Conservation (phyloP, 2,797 vertebrate genomes). For the Enteromius unitaeniatus region DNA sequence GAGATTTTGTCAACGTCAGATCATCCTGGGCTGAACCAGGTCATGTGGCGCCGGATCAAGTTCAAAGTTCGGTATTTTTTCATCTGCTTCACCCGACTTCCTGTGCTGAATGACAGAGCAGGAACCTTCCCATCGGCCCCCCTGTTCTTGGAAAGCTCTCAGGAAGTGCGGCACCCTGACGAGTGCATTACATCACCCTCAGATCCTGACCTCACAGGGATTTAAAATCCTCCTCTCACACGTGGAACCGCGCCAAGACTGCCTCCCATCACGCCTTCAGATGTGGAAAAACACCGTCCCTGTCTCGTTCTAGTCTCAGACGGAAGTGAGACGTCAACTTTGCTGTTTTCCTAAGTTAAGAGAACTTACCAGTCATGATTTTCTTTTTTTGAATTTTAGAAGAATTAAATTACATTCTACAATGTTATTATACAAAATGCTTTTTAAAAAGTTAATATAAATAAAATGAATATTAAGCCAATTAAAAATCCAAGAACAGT, state of each 20-base stretch:
- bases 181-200: conserved; percentile 74
- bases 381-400: too few species aligned
- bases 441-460: not conserved
- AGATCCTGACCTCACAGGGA: conserved; percentile 71
- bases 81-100: conserved; percentile 45
- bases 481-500: not conserved
- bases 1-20: not conserved
- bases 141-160: conserved; percentile 65
- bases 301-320: not conserved
- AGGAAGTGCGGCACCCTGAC: conserved; percentile 72
- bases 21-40: conserved; percentile 15
- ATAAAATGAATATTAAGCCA: not conserved
- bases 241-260: conserved; percentile 21
- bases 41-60: conserved; percentile 18
- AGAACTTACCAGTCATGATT: not conserved
- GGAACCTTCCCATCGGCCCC: conserved; percentile 52
- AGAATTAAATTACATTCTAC: not conserved
- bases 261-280: conserved; percentile 29
- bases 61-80: conserved; percentile 53
- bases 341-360: not conserved
- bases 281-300: conserved; percentile 43
- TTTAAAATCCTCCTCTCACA: conserved; percentile 69
- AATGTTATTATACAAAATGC: not conserved
- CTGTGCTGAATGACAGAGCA: conserved; percentile 46
- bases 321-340: conserved; percentile 16